Evolutionary conservation across 2,797 vertebrate species (phyloP), one percentile per base, ranked within the genome.

Genomic region (Ficedula albicollis): DNA sequence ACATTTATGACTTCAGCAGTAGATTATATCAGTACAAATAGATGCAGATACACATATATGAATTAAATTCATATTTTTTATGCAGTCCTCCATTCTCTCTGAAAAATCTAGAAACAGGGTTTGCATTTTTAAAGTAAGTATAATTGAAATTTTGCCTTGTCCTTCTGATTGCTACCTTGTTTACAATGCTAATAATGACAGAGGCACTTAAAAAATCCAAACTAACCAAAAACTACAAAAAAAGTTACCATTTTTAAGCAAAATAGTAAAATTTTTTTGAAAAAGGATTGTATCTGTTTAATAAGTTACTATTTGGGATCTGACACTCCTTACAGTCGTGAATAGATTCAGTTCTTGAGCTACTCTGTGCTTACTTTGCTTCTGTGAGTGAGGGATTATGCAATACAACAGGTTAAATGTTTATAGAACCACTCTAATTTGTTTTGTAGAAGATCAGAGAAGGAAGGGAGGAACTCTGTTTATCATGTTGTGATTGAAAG

Each of bases 11-110:
- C 82, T 96, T 84, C 23, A 90, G 26, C 8, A 19, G 66, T 63
- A 84, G 83, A 70, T 51, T 63, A 14, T 78, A 74, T 64, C 43
- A 58, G 43, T 69, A 80, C 55, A 85, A 52, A 59, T 44, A 69
- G 68, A 48, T 55, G 43, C 54, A 55, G 38, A 46, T 34, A 51
- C 9, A 27, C 26, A 19, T 63, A 68, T 8, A 68, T 83, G 75
- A 88, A 91, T 91, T 92, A 95, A 94, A 95, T 89, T 76, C 3
- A 4, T 95, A 56, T 87, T 93, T 96, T 93, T 84, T 36, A 70
- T 54, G 15, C 69, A 77, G 60, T n/a, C 32, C 27, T 90, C 41
- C 22, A 36, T 84, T 84, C 17, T 93, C 30, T 68, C 43, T 79
- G 55, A 73, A 83, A 83, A 69, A 75, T 49, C 27, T 30, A 43